phyloP scores from a whole-genome alignment of 2,888 invertebrate genomes.

The Junonia oenone region DNA sequence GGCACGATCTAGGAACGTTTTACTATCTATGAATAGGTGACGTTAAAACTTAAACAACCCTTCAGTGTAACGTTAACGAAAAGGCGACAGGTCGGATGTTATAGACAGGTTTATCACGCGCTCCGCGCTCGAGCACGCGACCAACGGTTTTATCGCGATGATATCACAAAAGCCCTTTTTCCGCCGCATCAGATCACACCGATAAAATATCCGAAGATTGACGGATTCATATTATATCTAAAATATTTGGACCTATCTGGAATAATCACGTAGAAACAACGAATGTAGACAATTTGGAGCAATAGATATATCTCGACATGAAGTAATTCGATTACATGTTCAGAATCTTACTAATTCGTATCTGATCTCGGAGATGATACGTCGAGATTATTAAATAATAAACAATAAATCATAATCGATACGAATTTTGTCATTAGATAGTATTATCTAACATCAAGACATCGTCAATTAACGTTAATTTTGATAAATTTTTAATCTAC shows the following conservation, averaged over 20 bases:
- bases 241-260: slow-evolving; percentile 3
- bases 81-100: slow-evolving; percentile 31
- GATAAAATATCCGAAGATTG: slow-evolving; percentile 31
- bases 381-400: slow-evolving; percentile 13
- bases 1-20: background rate
- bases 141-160: slow-evolving; percentile 51
- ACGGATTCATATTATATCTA: slow-evolving; percentile 27
- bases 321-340: slow-evolving; percentile 4
- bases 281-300: background rate
- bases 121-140: slow-evolving; percentile 44
- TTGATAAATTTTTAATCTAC: background rate
- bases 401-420: background rate
- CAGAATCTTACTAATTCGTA: background rate
- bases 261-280: background rate
- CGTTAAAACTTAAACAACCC: slow-evolving; percentile 7
- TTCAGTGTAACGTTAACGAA: slow-evolving; percentile 19
- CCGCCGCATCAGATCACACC: slow-evolving; percentile 28
- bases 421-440: slow-evolving; percentile 8
- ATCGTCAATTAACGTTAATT: background rate
- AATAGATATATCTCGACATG: slow-evolving; percentile 1
- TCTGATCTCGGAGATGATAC: background rate
- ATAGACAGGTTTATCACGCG: slow-evolving; percentile 47
- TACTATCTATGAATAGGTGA: background rate
- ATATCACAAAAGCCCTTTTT: slow-evolving; percentile 45
- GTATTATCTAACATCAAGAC: background rate